Evolutionary conservation across 92 coral and sea anemone species (phyloP), one percentile per base, ranked within the genome.

Genomic region (Nematostella vectensis): DNA sequence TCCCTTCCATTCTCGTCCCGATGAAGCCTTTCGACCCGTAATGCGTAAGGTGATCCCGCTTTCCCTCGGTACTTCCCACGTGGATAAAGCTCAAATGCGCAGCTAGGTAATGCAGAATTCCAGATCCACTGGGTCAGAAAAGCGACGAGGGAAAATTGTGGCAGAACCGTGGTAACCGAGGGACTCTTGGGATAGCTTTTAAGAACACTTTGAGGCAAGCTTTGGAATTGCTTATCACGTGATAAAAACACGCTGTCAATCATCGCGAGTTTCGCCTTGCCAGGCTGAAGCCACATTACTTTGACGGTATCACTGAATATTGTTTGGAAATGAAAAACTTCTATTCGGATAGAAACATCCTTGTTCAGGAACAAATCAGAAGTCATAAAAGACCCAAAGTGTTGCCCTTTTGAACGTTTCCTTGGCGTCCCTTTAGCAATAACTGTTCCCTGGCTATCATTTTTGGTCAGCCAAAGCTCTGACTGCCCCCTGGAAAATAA

Each of bases 231-330:
- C 0, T n/a, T 23, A 39, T 49, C 71, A 58, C 65, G 62, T 9
- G 94, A 80, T 20, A 80, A 62, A 57, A 49, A 55, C 6, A 63
- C 61, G 2, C 47, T 62, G 1, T 50, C 58, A 24, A 85, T 71
- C 8, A 59, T 19, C 31, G 60, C 69, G 48, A 85, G 67, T 20
- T 52, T 37, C 9, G 60, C 63, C 25, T 58, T 55, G 2, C 88
- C 94, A 12, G 94, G 94, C 8, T 20, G 69, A 22, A 85, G 57
- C 94, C 94, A 85, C 4, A 25, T 61, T n/a, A 85, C 27, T 31
- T 80, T 83, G 16, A 85, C 79, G 55, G 75, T 64, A 44, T 58
- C 77, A 2, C 60, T 29, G 2, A 58, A 67, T 2, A 47, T 42
- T 3, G 70, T 61, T 48, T 79, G 86, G 31, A 64, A 56, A 54